phyloP scores from a whole-genome alignment of 2,888 invertebrate genomes.

The Aplocera efformata region DNA sequence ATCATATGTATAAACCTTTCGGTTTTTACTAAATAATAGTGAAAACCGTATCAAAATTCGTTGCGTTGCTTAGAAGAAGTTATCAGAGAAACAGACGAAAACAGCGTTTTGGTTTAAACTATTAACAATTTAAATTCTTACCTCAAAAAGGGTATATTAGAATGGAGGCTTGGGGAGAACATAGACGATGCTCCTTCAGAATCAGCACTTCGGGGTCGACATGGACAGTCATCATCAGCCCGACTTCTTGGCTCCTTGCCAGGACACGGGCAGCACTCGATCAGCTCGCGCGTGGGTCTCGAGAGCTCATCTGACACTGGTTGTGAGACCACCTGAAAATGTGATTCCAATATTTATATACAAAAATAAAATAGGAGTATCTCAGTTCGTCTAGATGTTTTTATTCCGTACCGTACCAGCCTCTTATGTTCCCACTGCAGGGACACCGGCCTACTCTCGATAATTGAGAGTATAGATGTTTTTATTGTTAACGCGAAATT shows the following conservation, averaged over 20 bases:
- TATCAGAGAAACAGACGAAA: too few relatives aligned
- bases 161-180: conserved; percentile 44
- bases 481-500: too few relatives aligned
- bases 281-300: conserved; percentile 18
- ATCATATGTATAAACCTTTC: too few relatives aligned
- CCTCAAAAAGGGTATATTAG: conserved; percentile 42
- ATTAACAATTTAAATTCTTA: conserved; percentile 21
- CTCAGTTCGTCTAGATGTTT: background rate
- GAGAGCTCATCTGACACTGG: conserved; percentile 34
- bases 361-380: background rate
- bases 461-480: too few relatives aligned
- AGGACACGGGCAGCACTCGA: conserved; percentile 62
- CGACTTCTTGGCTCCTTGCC: conserved; percentile 19
- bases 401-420: too few relatives aligned
- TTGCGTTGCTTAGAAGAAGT: too few relatives aligned
- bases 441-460: too few relatives aligned
- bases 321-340: conserved; percentile 47
- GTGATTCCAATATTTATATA: background rate
- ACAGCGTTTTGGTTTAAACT: background rate
- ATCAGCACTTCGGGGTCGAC: conserved; percentile 43
- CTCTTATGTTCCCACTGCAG: too few relatives aligned
- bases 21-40: too few relatives aligned
- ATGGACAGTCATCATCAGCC: conserved; percentile 45
- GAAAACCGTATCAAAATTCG: too few relatives aligned
- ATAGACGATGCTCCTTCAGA: conserved; percentile 54